Percentiles rank a stretch among this genome's conserved stretches.
Conservation (phyloP, 2,888 invertebrate species). For the Xestobium rufovillosum region DNA sequence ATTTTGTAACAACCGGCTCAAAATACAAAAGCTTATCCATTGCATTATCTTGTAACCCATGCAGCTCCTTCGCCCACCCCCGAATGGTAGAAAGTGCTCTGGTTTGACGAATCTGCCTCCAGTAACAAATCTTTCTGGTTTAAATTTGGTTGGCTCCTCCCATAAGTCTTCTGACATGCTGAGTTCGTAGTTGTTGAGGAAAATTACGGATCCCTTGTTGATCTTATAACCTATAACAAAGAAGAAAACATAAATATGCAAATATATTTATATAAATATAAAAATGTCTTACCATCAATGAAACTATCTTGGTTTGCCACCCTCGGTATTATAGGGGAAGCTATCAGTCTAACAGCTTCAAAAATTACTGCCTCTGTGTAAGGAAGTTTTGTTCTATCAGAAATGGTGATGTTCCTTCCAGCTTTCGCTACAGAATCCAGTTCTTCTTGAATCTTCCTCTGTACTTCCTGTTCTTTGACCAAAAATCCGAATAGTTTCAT, state of each 20-base stretch:
- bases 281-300: constrained; percentile 48
- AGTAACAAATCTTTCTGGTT: constrained; percentile 55
- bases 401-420: constrained; percentile 30
- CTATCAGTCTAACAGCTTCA: constrained; percentile 55
- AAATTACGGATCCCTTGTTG: constrained; percentile 54
- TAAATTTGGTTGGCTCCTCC: constrained; percentile 51
- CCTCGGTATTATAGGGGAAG: constrained; percentile 62
- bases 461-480: constrained; percentile 47
- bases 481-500: constrained; percentile 52
- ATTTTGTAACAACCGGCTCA: constrained; percentile 49
- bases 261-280: neutral
- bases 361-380: constrained; percentile 55
- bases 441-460: constrained; percentile 49
- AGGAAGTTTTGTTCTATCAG: constrained; percentile 47
- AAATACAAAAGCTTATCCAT: constrained; percentile 48
- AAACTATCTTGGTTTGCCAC: constrained; percentile 56
- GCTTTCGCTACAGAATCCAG: constrained; percentile 41
- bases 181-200: constrained; percentile 60
- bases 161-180: constrained; percentile 57
- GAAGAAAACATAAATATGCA: constrained; percentile 15
- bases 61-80: constrained; percentile 57
- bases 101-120: constrained; percentile 49
- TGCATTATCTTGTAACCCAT: constrained; percentile 63
- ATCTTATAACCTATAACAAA: constrained; percentile 50
- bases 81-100: constrained; percentile 59